Percentiles rank a stretch among this genome's conserved stretches.
Conservation (phyloP, 2,113 vertebrate species). For the Sprattus sprattus region DNA sequence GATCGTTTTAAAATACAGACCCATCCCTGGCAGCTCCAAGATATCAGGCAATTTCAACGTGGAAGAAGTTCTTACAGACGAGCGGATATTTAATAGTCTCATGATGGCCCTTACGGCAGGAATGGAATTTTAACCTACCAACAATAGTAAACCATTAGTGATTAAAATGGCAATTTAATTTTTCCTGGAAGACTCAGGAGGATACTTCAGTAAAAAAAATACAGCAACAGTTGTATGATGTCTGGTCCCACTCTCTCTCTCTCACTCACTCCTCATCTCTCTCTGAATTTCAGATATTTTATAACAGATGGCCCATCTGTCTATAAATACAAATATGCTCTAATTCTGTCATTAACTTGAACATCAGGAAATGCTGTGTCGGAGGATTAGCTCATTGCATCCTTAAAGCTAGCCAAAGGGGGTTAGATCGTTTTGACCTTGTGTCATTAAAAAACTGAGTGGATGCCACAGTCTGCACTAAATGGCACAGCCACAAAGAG, state of each 20-base stretch:
- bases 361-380: constrained; percentile 38
- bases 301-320: constrained; percentile 52
- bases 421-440: constrained; percentile 41
- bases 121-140: background rate
- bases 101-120: background rate
- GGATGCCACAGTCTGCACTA: background rate
- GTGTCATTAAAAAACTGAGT: constrained; percentile 22
- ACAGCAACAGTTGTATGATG: background rate
- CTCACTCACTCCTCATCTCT: background rate
- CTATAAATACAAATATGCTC: constrained; percentile 44
- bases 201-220: background rate
- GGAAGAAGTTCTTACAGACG: background rate
- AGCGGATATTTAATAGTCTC: background rate
- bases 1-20: background rate
- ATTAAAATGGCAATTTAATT: background rate
- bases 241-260: background rate
- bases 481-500: background rate
- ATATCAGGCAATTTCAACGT: background rate
- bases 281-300: constrained; percentile 22
- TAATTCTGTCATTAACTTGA: constrained; percentile 52
- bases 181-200: background rate
- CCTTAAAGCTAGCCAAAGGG: constrained; percentile 33
- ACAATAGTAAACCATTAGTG: background rate
- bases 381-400: constrained; percentile 26
- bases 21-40: background rate